Evolutionary conservation across 2,888 invertebrate species (phyloP).

Genomic region (Drosophila infuscata): DNA sequence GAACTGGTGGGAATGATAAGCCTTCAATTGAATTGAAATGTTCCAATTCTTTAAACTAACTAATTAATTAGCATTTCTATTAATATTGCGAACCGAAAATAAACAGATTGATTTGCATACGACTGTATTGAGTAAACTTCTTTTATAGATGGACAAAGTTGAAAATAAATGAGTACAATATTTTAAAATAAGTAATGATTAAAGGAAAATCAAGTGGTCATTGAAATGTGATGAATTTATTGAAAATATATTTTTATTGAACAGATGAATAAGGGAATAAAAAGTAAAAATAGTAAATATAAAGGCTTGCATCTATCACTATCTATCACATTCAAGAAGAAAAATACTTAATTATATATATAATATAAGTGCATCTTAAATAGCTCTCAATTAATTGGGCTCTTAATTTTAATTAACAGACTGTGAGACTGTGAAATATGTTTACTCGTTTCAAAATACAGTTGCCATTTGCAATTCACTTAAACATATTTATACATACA

Average conservation of each 20-base stretch:
- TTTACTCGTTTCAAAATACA: neutral
- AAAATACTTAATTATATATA: neutral
- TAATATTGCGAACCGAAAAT: neutral
- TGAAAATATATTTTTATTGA: neutral
- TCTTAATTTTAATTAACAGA: neutral
- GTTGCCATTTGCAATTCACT: neutral
- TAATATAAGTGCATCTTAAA: neutral
- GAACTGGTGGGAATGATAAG: neutral
- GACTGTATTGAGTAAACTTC: neutral
- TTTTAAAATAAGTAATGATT: neutral
- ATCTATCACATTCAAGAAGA: neutral
- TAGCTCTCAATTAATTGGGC: neutral
- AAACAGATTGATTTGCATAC: too few species aligned
- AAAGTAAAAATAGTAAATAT: neutral
- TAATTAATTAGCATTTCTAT: neutral
- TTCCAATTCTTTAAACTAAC: neutral
- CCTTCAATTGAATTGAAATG: neutral
- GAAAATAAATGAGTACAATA: neutral
- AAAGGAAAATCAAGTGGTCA: neutral
- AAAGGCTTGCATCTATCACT: neutral
- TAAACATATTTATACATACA: neutral
- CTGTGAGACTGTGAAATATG: constrained; percentile 25
- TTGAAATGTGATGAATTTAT: neutral
- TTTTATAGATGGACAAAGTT: neutral
- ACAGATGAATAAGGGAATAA: fast-evolving